These are phyloP conservation scores for Polyergus mexicanus DNA, from an alignment of 1,140 invertebrate genomes.

Conservation along the genomic window DNA sequence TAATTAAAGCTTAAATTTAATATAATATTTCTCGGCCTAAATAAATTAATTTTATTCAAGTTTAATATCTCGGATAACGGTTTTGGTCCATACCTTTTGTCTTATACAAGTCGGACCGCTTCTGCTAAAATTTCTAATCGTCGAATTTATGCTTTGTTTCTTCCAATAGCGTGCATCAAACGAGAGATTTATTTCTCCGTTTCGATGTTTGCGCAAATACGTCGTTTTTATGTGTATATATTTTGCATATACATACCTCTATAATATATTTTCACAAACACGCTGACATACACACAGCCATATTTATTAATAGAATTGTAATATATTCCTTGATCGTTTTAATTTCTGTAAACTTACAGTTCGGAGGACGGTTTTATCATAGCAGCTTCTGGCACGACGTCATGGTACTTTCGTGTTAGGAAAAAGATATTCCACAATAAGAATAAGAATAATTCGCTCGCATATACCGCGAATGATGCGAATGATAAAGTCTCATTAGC, in stretches of 20 bases:
- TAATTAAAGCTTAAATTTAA: constrained; percentile 61
- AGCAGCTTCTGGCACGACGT: constrained; percentile 82
- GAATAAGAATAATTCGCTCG: constrained; percentile 50
- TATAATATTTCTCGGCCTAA: constrained; percentile 31
- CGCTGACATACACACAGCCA: constrained; percentile 38
- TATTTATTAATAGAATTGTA: constrained; percentile 60
- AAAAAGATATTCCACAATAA: constrained; percentile 49
- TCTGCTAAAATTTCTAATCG: constrained; percentile 48
- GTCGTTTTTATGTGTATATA: constrained; percentile 21
- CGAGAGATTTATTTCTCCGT: constrained; percentile 52
- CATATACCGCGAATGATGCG: constrained; percentile 47
- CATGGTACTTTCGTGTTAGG: constrained; percentile 76
- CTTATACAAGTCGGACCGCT: constrained; percentile 47
- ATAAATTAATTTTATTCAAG: constrained; percentile 38
- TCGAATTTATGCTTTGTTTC: constrained; percentile 49
- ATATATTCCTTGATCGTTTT: constrained; percentile 83
- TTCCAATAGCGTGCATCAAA: constrained; percentile 50
- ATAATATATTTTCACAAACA: constrained; percentile 7
- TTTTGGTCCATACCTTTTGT: constrained; percentile 30
- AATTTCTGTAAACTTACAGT: constrained; percentile 87
- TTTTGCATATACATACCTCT: constrained; percentile 27
- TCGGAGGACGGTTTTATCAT: constrained; percentile 82
- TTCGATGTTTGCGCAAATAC: constrained; percentile 50
- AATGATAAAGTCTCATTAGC: constrained; percentile 47
- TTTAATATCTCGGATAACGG: constrained; percentile 40